Conservation (phyloP, 2,797 vertebrate species). For the Orientallactaga sibirica region DNA sequence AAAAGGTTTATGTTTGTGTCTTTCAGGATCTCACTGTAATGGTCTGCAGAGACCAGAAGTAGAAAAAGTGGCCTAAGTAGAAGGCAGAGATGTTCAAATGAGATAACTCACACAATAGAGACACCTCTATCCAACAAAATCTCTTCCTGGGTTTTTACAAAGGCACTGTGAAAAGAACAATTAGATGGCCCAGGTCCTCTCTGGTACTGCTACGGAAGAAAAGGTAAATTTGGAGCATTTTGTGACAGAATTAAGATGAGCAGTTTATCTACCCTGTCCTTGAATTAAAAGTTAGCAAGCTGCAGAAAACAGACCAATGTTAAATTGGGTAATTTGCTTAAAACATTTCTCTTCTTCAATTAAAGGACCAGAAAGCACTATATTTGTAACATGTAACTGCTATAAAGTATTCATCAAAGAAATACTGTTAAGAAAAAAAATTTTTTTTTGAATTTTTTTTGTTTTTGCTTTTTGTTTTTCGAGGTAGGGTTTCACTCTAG, state of each 20-base stretch:
- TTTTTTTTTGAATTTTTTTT: too few species aligned
- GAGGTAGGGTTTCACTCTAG: too few species aligned
- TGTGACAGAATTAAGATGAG: slow-evolving; percentile 32
- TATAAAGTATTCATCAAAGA: slow-evolving; percentile 2
- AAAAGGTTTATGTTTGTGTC: slow-evolving; percentile 54
- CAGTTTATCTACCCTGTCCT: slow-evolving; percentile 18
- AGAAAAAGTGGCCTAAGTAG: slow-evolving; percentile 58
- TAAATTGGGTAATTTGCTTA: slow-evolving; percentile 44
- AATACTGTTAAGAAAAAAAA: slow-evolving; percentile 41
- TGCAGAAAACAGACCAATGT: slow-evolving; percentile 34
- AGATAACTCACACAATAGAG: slow-evolving; percentile 35
- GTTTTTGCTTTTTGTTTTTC: too few species aligned
- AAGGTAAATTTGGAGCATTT: background rate
- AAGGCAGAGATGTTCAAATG: slow-evolving; percentile 59
- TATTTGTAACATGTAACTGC: slow-evolving; percentile 41
- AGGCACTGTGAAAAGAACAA: slow-evolving; percentile 25
- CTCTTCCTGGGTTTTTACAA: background rate
- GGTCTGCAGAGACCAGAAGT: slow-evolving; percentile 37
- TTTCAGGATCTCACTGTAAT: slow-evolving; percentile 54
- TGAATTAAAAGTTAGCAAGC: slow-evolving; percentile 44
- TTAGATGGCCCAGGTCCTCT: background rate
- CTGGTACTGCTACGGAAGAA: background rate
- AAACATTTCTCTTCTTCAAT: slow-evolving; percentile 26
- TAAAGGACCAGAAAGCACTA: background rate
- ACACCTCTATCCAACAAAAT: background rate